A percentile compares a stretch with the other conserved stretches of the same genome.
Conservation (phyloP, 2,888 invertebrate genomes). For the Epiblema foenella region DNA sequence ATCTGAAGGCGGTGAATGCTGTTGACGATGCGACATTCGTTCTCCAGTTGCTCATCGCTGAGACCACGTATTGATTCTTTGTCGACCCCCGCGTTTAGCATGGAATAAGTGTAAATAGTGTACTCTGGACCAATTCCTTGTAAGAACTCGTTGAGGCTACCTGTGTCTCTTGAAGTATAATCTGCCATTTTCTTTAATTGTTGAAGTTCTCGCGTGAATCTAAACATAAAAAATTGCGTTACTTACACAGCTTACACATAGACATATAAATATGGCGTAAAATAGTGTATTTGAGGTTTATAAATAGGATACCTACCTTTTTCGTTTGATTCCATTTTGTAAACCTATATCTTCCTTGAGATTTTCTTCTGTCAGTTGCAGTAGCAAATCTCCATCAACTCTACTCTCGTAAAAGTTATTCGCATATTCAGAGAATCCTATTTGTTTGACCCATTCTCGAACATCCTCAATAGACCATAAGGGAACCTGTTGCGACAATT, state of each 20-base stretch:
- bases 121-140: conserved; percentile 94
- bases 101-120: conserved; percentile 97
- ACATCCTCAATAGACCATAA: conserved; percentile 99
- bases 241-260: no score
- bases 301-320: conserved; percentile 85
- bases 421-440: conserved; percentile 95
- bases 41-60: conserved; percentile 95
- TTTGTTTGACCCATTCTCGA: conserved; percentile 99
- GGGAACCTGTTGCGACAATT: conserved; percentile 98
- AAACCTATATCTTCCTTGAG: conserved; percentile 96
- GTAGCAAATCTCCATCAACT: conserved; percentile 97
- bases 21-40: conserved; percentile 96
- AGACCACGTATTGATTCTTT: conserved; percentile 93
- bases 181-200: conserved; percentile 98
- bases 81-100: conserved; percentile 98
- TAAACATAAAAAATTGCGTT: conserved; percentile 58
- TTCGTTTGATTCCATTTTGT: conserved; percentile 95
- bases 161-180: conserved; percentile 96
- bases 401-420: conserved; percentile 94
- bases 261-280: neutral
- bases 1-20: conserved; percentile 97
- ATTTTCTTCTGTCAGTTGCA: conserved; percentile 96
- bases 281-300: conserved; percentile 4
- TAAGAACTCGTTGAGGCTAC: conserved; percentile 94
- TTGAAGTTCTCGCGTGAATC: conserved; percentile 96